phyloP scores from a whole-genome alignment of 1,140 invertebrate species.

The Leptopilina clavipes region DNA sequence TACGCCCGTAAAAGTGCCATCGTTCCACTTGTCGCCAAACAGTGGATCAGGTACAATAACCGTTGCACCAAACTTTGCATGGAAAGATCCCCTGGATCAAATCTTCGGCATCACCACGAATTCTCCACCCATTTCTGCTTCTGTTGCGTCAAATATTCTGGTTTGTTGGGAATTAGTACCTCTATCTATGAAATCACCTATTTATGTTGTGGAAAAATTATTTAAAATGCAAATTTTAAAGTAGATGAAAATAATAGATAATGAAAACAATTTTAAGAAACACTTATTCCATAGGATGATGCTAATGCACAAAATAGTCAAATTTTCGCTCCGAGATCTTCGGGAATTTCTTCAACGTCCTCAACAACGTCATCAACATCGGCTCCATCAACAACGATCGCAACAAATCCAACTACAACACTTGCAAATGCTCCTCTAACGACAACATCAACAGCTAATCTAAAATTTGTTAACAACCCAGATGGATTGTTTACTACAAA shows the following conservation, averaged over 20 bases:
- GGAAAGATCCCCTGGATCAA: conserved; percentile 71
- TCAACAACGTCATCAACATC: conserved; percentile 45
- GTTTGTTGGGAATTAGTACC: too few species aligned
- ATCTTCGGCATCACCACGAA: conserved; percentile 70
- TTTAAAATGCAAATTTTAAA: too few species aligned
- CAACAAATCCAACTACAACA: conserved; percentile 44
- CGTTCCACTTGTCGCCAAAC: conserved; percentile 59
- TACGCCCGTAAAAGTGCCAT: conserved; percentile 46
- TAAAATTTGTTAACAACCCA: background rate
- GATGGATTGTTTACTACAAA: too few species aligned
- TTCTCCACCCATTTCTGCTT: conserved; percentile 63
- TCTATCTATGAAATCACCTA: background rate
- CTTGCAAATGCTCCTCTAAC: conserved; percentile 39
- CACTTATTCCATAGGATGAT: too few species aligned
- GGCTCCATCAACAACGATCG: conserved; percentile 34
- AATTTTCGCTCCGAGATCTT: conserved; percentile 62
- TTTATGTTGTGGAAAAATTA: background rate
- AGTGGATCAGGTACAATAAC: conserved; percentile 55
- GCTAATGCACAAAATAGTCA: conserved; percentile 49
- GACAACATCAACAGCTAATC: conserved; percentile 32
- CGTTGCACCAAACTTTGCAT: conserved; percentile 64
- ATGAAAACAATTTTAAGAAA: too few species aligned
- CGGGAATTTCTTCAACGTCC: conserved; percentile 40
- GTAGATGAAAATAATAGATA: too few species aligned
- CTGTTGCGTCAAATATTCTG: conserved; percentile 67